Percentiles rank a stretch among this genome's conserved stretches.
These are phyloP conservation scores for Sebastes vulpes DNA, from an alignment of 2,797 vertebrate genomes.

Conservation along the genomic window DNA sequence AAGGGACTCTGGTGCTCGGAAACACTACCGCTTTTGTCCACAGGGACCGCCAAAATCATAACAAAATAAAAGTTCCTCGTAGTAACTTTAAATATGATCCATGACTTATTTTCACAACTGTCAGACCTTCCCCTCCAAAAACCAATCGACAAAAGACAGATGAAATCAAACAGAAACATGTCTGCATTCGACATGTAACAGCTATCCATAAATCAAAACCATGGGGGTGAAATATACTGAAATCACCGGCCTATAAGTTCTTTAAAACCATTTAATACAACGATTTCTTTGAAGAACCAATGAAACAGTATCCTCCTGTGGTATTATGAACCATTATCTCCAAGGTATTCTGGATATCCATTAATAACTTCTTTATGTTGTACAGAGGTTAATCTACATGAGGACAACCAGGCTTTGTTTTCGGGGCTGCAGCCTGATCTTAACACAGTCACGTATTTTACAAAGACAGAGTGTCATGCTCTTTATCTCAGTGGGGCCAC, in stretches of 20 bases:
- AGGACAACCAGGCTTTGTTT: constrained; percentile 21
- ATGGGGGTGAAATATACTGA: background rate
- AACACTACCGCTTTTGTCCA: background rate
- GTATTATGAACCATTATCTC: background rate
- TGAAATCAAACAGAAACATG: background rate
- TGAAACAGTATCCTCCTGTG: background rate
- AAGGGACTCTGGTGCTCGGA: background rate
- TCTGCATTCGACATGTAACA: background rate
- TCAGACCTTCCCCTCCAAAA: background rate
- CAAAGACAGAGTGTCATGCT: constrained; percentile 59
- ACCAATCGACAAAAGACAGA: background rate
- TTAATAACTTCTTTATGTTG: background rate
- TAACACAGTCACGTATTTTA: constrained; percentile 61
- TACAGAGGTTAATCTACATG: background rate
- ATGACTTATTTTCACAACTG: background rate
- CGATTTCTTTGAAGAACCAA: background rate
- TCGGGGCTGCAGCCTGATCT: constrained; percentile 36
- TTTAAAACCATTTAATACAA: background rate
- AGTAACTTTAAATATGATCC: background rate
- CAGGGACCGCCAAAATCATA: background rate
- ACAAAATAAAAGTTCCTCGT: background rate
- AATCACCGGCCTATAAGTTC: background rate
- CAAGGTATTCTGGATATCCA: background rate
- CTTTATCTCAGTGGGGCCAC: constrained; percentile 64
- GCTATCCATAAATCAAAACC: background rate